Evolutionary conservation across 2,113 vertebrate genomes (phyloP), one percentile per base, ranked within the genome.

Genomic region (Coryphaenoides rupestris): DNA sequence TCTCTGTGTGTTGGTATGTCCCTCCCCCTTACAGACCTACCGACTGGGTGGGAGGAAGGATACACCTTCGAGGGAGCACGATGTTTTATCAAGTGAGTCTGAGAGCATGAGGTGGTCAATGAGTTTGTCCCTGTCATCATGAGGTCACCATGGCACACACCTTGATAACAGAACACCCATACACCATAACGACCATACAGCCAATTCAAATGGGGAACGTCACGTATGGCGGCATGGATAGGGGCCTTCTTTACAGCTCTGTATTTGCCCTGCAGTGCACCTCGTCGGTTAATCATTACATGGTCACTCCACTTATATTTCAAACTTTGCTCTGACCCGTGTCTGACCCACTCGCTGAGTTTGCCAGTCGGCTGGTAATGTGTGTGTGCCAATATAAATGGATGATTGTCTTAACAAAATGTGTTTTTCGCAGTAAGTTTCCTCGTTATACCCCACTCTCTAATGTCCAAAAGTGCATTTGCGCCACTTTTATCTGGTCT

Each of bases 11-110:
- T 1, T 73, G 26, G 55, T 59, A 61, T 63, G 21, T n/a, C 55
- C 58, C 45, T 22, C 47, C 53, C 62, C 47, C 53, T 60, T 46
- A 33, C 87, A 99, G 96, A 98, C 87, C 89, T 99, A 83, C 96
- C 96, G 47, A 96, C 94, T 15, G 96, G 96, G 69, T 99, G 96
- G 96, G 96, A 99, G 79, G 96, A 99, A 90, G 96, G 95, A 19
- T 98, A 92, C 72, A 97, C 96, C 40, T 99, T 99, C 71, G 96
- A 99, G 87, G 96, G 96, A 73, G 96, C 96, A 58, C 92, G 96
- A 74, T 99, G 97, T 72, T 99, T 95, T 84, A 96, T 99, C 86
- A 98, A 99, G 96, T 99, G 91, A 98, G 96, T 92, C 56, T 55
- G 53, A 65, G 52, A 57, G 19, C 23, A 47, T 14, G 19, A n/a